Percentiles rank a stretch among this genome's conserved stretches.
These are phyloP conservation scores for Limnothrissa miodon DNA, from an alignment of 2,113 vertebrate genomes.

Conservation along the genomic window DNA sequence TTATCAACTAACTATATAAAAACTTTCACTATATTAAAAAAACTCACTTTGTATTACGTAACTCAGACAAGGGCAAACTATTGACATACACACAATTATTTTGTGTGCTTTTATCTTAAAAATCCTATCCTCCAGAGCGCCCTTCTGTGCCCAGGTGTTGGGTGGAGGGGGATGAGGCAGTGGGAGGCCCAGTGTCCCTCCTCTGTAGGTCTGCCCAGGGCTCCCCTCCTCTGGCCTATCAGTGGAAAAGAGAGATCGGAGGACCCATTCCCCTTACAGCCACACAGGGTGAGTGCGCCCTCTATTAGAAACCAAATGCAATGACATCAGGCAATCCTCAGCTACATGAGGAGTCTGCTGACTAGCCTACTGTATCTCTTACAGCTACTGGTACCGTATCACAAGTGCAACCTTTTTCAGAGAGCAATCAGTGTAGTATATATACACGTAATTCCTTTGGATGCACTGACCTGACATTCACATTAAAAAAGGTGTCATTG, in stretches of 20 bases:
- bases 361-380: neutral
- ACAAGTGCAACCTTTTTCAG: neutral
- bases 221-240: slow-evolving; percentile 73
- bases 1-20: too few species aligned
- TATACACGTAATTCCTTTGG: too few species aligned
- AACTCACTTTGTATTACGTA: too few species aligned
- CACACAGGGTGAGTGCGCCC: slow-evolving; percentile 69
- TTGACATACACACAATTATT: neutral
- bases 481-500: too few species aligned
- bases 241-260: slow-evolving; percentile 72
- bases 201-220: slow-evolving; percentile 76
- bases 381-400: neutral
- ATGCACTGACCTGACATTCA: too few species aligned
- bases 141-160: slow-evolving; percentile 78
- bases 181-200: slow-evolving; percentile 70
- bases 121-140: slow-evolving; percentile 64
- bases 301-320: slow-evolving; percentile 52
- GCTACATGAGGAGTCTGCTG: neutral
- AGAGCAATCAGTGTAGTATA: neutral
- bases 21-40: too few species aligned
- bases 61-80: too few species aligned
- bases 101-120: neutral
- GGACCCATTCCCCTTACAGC: slow-evolving; percentile 45
- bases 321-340: slow-evolving; percentile 1
- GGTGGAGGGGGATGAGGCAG: slow-evolving; percentile 67